Percentiles rank a stretch among this genome's conserved stretches.
phyloP scores from a whole-genome alignment of 2,113 vertebrate genomes.

The Piliocolobus tephrosceles region DNA sequence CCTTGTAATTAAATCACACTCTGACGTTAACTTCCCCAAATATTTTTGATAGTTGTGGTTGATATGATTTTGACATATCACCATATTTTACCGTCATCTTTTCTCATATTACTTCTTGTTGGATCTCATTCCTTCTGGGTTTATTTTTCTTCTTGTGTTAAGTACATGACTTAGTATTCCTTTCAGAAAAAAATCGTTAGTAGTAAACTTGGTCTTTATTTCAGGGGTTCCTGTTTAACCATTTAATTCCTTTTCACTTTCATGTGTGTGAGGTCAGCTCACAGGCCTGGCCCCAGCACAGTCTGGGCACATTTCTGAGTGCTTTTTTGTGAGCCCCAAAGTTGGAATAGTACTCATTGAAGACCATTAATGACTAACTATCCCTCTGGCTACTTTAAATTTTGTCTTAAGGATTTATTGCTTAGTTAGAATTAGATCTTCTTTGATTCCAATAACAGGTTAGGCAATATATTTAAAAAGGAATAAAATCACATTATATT shows the following conservation, averaged over 20 bases:
- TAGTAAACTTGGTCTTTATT: not conserved
- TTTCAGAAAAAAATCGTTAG: not conserved
- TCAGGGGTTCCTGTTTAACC: not conserved
- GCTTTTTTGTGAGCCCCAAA: too few species aligned
- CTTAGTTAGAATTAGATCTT: not conserved
- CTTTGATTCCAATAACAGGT: not conserved
- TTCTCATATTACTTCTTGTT: not conserved
- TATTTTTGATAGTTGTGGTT: not conserved
- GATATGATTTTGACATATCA: not conserved
- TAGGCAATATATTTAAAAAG: not conserved
- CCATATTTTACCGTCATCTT: not conserved
- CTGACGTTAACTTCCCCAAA: not conserved
- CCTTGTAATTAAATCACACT: not conserved
- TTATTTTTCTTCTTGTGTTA: slow-evolving; percentile 15
- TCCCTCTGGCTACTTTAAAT: not conserved
- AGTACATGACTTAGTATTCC: not conserved
- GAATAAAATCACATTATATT: not conserved
- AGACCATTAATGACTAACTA: not conserved
- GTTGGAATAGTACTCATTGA: not conserved
- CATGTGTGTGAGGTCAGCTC: not conserved
- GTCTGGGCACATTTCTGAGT: not conserved
- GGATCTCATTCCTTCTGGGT: not conserved
- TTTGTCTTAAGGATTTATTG: not conserved
- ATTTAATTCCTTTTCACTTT: not conserved
- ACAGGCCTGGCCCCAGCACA: not conserved